Base-by-base conservation (phyloP, 2,888 invertebrate genomes). In the Apodemia hepburni region DNA sequence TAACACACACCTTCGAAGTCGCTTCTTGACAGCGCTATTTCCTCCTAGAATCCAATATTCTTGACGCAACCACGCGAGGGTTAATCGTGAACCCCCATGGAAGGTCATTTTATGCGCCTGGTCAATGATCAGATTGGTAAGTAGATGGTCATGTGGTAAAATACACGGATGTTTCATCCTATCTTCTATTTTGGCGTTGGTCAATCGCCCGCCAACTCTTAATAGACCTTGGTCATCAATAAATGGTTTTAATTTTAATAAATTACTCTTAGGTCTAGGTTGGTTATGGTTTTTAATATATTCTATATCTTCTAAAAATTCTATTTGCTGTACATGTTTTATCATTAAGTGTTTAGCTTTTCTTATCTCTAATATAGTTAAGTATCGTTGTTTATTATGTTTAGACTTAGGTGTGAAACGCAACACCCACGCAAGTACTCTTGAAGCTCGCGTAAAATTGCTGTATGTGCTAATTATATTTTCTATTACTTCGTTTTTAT, bases 1-100 rank as follows among this genome's bases (percentile, higher is more conserved):
- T n/a, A n/a, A n/a, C n/a, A n/a, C n/a, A n/a, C n/a, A n/a, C n/a
- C n/a, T n/a, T n/a, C 65, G 49, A 22, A 70, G n/a, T 3, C 60
- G 42, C 29, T 69, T 68, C 57, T 69, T 71, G 0, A 66, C 64
- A 35, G 65, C 54, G 17, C 61, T 64, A 33, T 65, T 65, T 33
- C 33, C 33, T 51, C 63, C 68, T 42, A 64, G 15, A 42, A 66
- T 64, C 66, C 68, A 68, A 45, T 64, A 68, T 61, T 63, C 51
- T 27, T 62, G 62, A n/a, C 66, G 58, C 11, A 69, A 38, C 47
- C 61, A 61, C 11, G 65, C 18, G 17, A 65, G 17, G 15, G 66
- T 68, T 12, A 65, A 62, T 11, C 61, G 57, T 33, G 61, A 49
- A 54, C 65, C 69, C 11, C 67, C 67, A 54, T 69, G 69, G 33